Conservation (phyloP, 2,113 vertebrate species). For the Callaeas wilsoni region DNA sequence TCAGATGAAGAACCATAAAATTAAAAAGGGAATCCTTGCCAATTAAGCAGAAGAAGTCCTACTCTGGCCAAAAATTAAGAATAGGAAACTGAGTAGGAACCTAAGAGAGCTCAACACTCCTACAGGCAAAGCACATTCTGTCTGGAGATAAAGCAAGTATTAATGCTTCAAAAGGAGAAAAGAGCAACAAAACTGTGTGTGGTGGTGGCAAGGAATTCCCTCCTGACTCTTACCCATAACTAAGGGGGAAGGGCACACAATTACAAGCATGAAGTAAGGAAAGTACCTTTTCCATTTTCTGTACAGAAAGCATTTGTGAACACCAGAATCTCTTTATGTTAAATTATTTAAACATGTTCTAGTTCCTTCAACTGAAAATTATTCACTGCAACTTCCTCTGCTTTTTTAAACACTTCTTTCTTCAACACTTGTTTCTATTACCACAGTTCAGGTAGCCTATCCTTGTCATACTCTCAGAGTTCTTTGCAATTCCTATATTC, state of each 20-base stretch:
- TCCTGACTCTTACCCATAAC: neutral
- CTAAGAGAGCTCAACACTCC: neutral
- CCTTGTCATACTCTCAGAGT: neutral
- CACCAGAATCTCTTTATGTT: neutral
- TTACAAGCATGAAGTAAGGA: neutral
- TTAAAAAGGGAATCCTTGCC: neutral
- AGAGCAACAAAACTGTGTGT: neutral
- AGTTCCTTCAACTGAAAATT: neutral
- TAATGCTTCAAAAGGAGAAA: neutral
- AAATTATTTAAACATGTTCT: neutral
- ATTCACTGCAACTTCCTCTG: neutral
- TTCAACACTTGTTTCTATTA: neutral
- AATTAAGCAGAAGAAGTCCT: neutral
- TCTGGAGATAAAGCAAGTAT: neutral
- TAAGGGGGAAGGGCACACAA: neutral
- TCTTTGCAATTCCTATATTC: neutral
- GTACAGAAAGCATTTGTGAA: neutral
- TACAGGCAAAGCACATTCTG: neutral
- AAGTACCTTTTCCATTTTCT: neutral
- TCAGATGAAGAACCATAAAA: neutral
- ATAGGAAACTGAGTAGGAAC: neutral
- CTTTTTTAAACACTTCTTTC: neutral
- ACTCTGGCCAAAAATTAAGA: neutral
- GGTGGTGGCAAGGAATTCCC: neutral
- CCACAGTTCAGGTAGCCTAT: neutral